phyloP scores from a whole-genome alignment of 2,113 vertebrate genomes.

The Alaudala cheleensis region DNA sequence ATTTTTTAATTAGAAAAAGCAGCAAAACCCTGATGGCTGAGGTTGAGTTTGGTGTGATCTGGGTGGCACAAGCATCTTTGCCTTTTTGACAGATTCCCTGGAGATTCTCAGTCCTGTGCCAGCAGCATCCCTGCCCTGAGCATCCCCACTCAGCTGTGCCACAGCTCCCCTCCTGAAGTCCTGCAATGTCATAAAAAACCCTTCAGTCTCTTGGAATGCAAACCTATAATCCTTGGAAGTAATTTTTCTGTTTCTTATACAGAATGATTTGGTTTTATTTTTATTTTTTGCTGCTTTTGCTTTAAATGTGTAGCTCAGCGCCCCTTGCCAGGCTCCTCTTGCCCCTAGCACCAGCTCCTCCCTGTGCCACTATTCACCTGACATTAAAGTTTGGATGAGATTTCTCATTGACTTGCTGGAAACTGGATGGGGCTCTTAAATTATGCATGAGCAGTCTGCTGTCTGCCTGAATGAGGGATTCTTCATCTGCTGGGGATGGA shows the following conservation, averaged over 20 bases:
- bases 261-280: neutral
- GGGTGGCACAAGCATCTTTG: neutral
- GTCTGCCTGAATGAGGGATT: neutral
- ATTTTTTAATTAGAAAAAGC: neutral
- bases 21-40: neutral
- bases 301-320: neutral
- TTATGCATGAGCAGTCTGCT: constrained; percentile 9
- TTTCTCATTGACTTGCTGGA: neutral
- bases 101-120: neutral
- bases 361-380: neutral
- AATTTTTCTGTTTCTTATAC: neutral
- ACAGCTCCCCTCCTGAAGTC: neutral
- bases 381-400: neutral
- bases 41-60: neutral
- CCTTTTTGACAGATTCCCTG: neutral
- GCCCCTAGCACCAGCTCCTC: neutral
- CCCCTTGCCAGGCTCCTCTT: neutral
- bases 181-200: accelerated
- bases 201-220: neutral
- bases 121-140: neutral
- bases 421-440: neutral
- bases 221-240: neutral
- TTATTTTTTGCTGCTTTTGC: neutral
- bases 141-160: neutral
- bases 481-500: neutral